Conservation (phyloP, 92 coral and sea anemone genomes). For the Phymanthus crucifer region DNA sequence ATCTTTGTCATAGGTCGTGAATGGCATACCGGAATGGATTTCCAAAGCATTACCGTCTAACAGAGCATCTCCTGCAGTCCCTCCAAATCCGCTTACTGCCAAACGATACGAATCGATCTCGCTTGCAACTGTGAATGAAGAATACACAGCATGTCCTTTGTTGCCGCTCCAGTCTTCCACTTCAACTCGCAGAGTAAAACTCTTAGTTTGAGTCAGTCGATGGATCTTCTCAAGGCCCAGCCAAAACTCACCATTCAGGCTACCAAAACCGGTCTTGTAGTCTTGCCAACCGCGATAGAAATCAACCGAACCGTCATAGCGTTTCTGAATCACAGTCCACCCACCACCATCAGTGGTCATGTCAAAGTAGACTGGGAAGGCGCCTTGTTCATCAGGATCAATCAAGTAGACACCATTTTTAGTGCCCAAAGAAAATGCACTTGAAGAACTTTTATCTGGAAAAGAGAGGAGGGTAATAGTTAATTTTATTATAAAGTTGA, state of each 20-base stretch:
- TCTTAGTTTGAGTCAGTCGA: not conserved
- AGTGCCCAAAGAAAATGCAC: not conserved
- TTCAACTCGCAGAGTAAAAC: not conserved
- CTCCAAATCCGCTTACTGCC: not conserved
- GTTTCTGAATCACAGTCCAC: conserved; percentile 7
- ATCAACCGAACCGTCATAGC: not conserved
- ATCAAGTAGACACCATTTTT: conserved; percentile 11
- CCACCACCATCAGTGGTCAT: conserved; percentile 13
- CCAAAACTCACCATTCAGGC: conserved; percentile 8
- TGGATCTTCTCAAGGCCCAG: conserved; percentile 11
- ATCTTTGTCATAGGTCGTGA: conserved; percentile 8
- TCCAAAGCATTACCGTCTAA: not conserved
- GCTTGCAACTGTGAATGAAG: not conserved
- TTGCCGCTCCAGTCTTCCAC: not conserved
- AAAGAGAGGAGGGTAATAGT: not conserved
- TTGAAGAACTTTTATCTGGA: not conserved
- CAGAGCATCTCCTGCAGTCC: not conserved
- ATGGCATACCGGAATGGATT: not conserved
- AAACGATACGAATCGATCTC: not conserved
- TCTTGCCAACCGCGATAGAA: conserved; percentile 8
- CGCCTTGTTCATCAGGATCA: conserved; percentile 14
- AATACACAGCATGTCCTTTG: not conserved
- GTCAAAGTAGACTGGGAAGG: conserved; percentile 20
- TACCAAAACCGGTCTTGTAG: conserved; percentile 17
- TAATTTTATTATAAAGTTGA: too few relatives aligned